Conservation (phyloP, 1,140 invertebrate genomes). For the Spodoptera litura region DNA sequence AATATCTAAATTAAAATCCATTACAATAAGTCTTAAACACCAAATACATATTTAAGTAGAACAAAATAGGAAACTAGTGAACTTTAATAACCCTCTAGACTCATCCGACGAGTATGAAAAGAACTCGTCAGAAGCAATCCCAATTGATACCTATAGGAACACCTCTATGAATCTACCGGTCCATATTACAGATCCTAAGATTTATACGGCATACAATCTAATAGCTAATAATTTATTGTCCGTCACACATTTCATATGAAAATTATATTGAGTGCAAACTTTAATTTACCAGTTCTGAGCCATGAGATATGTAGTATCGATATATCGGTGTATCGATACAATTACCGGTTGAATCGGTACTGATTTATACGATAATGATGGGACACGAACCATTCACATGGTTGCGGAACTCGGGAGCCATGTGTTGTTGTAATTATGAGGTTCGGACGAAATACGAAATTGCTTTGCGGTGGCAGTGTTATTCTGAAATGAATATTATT, state of each 20-base stretch:
- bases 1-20: too few relatives aligned
- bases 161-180: conserved; percentile 33
- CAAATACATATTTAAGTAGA: background rate
- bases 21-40: too few relatives aligned
- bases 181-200: conserved; percentile 49
- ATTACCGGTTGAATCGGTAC: conserved; percentile 74
- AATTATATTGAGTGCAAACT: conserved; percentile 66
- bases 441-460: conserved; percentile 40
- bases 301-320: conserved; percentile 51
- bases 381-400: conserved; percentile 66
- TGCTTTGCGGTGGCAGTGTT: conserved; percentile 35
- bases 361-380: conserved; percentile 80
- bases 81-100: conserved; percentile 17
- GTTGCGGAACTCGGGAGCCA: conserved; percentile 73
- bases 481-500: conserved; percentile 14
- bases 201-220: conserved; percentile 64
- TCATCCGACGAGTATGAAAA: conserved; percentile 3
- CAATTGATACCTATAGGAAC: conserved; percentile 31
- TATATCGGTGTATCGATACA: conserved; percentile 69
- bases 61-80: conserved; percentile 7
- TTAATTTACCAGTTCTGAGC: conserved; percentile 63
- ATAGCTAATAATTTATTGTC: conserved; percentile 68
- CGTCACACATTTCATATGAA: conserved; percentile 72
- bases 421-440: conserved; percentile 57
- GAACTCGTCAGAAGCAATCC: background rate